phyloP scores from a whole-genome alignment of 2,113 vertebrate species.

The Apaloderma vittatum region DNA sequence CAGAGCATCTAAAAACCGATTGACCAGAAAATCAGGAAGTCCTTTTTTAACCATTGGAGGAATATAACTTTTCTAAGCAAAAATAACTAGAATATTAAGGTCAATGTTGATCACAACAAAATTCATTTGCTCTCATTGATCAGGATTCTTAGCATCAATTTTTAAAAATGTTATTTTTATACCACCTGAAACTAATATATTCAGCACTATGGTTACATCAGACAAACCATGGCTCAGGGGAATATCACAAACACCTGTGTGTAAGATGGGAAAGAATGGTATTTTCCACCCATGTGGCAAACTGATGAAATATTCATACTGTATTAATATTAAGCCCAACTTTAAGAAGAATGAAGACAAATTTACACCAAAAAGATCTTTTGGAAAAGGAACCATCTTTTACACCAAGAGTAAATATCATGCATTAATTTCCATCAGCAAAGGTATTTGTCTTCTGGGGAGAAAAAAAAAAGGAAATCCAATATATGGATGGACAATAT shows the following conservation, averaged over 20 bases:
- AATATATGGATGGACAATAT: background rate
- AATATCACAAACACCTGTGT: slow-evolving; percentile 37
- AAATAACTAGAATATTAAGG: background rate
- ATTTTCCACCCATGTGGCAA: slow-evolving; percentile 29
- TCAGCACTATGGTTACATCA: background rate
- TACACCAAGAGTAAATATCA: background rate
- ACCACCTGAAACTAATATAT: background rate
- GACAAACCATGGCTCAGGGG: background rate
- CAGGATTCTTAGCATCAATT: background rate
- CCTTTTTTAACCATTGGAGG: background rate
- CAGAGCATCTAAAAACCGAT: background rate
- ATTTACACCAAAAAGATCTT: background rate
- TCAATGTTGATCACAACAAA: background rate
- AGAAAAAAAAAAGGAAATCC: background rate
- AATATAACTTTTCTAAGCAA: background rate
- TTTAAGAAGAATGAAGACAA: background rate
- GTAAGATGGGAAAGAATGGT: slow-evolving; percentile 19
- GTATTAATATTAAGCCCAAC: background rate
- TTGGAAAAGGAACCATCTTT: background rate
- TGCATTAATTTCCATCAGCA: background rate
- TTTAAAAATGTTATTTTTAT: background rate
- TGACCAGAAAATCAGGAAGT: background rate
- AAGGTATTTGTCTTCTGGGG: background rate
- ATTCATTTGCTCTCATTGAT: background rate
- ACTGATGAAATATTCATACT: slow-evolving; percentile 12